These are phyloP conservation scores for Steinernema hermaphroditum DNA, from an alignment of 2,888 invertebrate species.

Conservation along the genomic window DNA sequence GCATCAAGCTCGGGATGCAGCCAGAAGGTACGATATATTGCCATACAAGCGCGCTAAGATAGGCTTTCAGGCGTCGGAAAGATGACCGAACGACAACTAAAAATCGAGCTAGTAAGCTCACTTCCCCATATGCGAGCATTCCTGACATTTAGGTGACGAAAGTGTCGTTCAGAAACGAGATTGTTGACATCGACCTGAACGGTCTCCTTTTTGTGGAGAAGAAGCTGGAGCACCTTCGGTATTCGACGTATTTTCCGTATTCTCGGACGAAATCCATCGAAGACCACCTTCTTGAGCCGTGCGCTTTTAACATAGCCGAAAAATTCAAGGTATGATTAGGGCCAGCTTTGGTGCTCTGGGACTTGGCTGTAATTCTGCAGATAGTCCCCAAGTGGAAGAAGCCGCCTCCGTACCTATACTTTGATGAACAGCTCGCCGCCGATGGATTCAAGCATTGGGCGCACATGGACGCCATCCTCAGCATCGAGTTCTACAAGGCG, in stretches of 20 bases:
- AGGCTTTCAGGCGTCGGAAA: conserved; percentile 31
- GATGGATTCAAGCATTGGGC: conserved; percentile 22
- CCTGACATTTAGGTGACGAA: not conserved
- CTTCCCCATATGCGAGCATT: not conserved
- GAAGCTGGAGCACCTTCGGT: conserved; percentile 33
- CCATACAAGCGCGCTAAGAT: too few relatives aligned
- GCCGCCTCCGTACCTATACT: not conserved
- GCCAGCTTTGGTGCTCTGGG: not conserved
- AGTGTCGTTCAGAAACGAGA: not conserved
- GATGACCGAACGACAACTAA: conserved; percentile 25
- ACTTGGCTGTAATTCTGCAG: not conserved
- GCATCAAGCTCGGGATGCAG: conserved; percentile 34
- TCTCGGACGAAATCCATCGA: not conserved
- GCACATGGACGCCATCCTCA: conserved; percentile 18
- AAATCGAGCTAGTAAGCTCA: not conserved
- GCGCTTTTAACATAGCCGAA: not conserved
- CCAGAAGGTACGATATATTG: conserved; percentile 12
- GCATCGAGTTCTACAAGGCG: conserved; percentile 13
- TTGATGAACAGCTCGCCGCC: not conserved
- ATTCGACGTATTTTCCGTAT: conserved; percentile 38
- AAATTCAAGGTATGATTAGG: conserved; percentile 32
- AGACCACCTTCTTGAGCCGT: conserved; percentile 27
- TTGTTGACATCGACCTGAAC: conserved; percentile 4
- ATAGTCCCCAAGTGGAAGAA: not conserved
- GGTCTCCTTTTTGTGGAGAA: conserved; percentile 36